A percentile compares a stretch with the other conserved stretches of the same genome.
Conservation (phyloP, 2,113 vertebrate genomes). For the Crotalus helleri region DNA sequence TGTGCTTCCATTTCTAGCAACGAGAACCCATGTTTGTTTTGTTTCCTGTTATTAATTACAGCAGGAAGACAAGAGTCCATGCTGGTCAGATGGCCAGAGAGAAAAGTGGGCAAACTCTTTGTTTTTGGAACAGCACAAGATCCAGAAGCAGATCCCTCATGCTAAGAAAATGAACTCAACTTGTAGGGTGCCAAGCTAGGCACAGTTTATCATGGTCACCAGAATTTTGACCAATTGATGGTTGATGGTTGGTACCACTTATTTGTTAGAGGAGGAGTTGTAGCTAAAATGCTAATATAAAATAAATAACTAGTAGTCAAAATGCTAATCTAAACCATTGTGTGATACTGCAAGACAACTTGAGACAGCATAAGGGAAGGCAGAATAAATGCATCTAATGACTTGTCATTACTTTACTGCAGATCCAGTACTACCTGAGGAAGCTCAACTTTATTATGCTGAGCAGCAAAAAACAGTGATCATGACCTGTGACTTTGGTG, state of each 20-base stretch:
- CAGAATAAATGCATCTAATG: background rate
- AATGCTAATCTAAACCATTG: background rate
- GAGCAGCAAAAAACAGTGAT: conserved; percentile 42
- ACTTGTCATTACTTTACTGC: background rate
- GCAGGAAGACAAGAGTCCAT: background rate
- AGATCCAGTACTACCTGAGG: conserved; percentile 17
- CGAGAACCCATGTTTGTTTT: background rate
- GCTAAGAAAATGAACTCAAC: background rate
- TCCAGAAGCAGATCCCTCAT: background rate
- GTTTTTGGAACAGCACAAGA: background rate
- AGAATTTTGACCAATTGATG: background rate
- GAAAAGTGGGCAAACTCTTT: background rate
- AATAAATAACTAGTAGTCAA: background rate
- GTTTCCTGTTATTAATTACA: background rate
- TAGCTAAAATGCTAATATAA: background rate
- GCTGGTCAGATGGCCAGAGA: background rate
- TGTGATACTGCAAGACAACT: background rate
- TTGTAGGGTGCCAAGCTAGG: background rate
- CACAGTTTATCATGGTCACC: background rate
- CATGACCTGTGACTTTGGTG: conserved; percentile 37
- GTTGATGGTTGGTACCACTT: background rate
- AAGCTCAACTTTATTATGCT: conserved; percentile 63
- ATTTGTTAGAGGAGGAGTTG: background rate
- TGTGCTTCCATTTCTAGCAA: background rate
- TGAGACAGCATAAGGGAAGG: background rate